Evolutionary conservation across 1,140 invertebrate genomes (phyloP).

Genomic region (Brachionus manjavacas): DNA sequence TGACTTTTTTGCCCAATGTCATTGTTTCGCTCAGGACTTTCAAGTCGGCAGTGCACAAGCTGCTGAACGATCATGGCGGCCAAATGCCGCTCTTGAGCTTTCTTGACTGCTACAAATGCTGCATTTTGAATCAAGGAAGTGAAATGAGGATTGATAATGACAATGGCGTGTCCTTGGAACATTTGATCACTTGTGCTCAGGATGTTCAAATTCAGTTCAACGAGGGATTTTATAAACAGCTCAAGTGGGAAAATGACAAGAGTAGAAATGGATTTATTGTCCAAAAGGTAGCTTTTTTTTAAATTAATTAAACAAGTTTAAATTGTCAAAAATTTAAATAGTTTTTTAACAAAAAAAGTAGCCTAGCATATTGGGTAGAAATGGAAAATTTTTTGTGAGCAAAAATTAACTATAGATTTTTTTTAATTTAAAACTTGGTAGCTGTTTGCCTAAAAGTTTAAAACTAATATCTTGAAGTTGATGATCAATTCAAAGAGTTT

Average conservation of each 20-base stretch:
- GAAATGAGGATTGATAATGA: conserved; percentile 54
- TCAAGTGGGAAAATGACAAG: conserved; percentile 40
- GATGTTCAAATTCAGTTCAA: conserved; percentile 63
- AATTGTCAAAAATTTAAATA: too few species aligned
- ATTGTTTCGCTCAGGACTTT: conserved; percentile 66
- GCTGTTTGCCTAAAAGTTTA: too few species aligned
- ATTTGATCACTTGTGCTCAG: conserved; percentile 75
- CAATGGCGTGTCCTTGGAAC: conserved; percentile 74
- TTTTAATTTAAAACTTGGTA: too few species aligned
- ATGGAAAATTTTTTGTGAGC: too few species aligned
- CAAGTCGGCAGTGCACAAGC: conserved; percentile 63
- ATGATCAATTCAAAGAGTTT: too few species aligned
- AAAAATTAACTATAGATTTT: too few species aligned
- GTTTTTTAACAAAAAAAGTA: too few species aligned
- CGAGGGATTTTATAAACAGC: conserved; percentile 31
- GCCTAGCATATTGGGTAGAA: too few species aligned
- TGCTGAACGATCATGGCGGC: conserved; percentile 68
- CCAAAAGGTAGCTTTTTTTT: conserved; percentile 55
- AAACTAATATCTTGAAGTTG: too few species aligned
- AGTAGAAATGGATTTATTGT: conserved; percentile 50
- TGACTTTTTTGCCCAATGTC: conserved; percentile 66
- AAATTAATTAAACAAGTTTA: too few species aligned
- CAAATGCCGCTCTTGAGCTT: conserved; percentile 68
- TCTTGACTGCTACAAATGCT: conserved; percentile 58
- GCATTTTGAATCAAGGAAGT: conserved; percentile 68